Conservation (phyloP, 2,113 vertebrate genomes). For the Calonectris borealis region DNA sequence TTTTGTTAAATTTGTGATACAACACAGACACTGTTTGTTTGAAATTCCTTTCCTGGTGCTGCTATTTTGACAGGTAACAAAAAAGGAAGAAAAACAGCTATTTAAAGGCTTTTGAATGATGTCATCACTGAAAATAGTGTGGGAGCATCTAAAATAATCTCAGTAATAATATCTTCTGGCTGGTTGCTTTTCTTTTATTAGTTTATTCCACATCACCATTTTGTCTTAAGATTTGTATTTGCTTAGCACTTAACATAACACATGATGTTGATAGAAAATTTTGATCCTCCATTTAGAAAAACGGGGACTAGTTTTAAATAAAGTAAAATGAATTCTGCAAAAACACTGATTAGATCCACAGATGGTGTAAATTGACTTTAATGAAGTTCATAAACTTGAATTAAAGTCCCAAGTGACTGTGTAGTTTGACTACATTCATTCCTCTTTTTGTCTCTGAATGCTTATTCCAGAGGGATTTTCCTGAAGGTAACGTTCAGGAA, state of each 20-base stretch:
- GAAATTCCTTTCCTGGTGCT: constrained; percentile 3
- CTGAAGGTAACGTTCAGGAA: background rate
- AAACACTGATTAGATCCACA: background rate
- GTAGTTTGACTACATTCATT: constrained; percentile 24
- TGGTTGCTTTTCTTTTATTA: constrained; percentile 21
- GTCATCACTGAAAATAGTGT: background rate
- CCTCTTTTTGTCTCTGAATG: background rate
- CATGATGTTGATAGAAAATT: background rate
- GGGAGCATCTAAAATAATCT: background rate
- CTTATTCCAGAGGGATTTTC: background rate
- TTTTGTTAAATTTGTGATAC: constrained; percentile 19
- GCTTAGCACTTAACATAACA: background rate
- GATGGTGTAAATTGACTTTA: constrained; percentile 45
- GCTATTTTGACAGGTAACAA: constrained; percentile 29
- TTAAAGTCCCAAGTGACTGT: constrained; percentile 30
- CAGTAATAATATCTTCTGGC: background rate
- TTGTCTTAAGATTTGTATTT: constrained; percentile 19
- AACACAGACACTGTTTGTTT: background rate
- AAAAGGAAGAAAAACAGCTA: background rate
- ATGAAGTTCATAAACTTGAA: constrained; percentile 53
- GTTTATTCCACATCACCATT: background rate
- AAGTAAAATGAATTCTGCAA: background rate
- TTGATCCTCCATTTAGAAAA: background rate
- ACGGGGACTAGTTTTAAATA: background rate
- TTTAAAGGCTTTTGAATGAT: constrained; percentile 17